These are phyloP conservation scores for Polydrusus cervinus DNA, from an alignment of 2,888 invertebrate genomes.

Conservation along the genomic window DNA sequence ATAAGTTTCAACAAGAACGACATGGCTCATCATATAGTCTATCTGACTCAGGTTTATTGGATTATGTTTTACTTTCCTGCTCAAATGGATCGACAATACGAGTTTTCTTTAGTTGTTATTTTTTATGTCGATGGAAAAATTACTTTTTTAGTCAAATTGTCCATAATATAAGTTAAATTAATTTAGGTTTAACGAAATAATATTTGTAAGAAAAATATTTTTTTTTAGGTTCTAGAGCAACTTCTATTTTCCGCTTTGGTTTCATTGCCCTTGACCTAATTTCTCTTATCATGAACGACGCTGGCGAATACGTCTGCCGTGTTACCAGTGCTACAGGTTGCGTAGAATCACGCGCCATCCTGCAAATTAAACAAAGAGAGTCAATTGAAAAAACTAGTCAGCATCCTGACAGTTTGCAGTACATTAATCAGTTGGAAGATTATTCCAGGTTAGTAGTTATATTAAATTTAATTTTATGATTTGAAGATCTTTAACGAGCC, in stretches of 20 bases:
- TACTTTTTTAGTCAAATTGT: no score
- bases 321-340: slow-evolving; percentile 90
- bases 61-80: no score
- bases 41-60: no score
- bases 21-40: no score
- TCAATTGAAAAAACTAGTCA: slow-evolving; percentile 91
- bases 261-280: slow-evolving; percentile 95
- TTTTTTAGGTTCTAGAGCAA: slow-evolving; percentile 91
- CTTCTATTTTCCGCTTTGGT: slow-evolving; percentile 97
- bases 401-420: slow-evolving; percentile 92
- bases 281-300: slow-evolving; percentile 88
- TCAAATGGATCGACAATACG: no score
- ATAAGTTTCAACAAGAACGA: no score
- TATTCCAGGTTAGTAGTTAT: slow-evolving; percentile 76
- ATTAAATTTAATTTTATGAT: no score
- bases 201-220: not conserved
- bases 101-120: no score
- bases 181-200: no score
- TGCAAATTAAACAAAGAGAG: slow-evolving; percentile 87
- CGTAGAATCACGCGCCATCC: slow-evolving; percentile 87
- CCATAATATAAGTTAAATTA: no score
- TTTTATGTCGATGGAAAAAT: no score
- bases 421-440: slow-evolving; percentile 93
- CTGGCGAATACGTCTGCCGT: slow-evolving; percentile 92
- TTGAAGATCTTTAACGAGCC: no score